Conservation (phyloP, 2,113 vertebrate species). For the Nothoprocta perdicaria region DNA sequence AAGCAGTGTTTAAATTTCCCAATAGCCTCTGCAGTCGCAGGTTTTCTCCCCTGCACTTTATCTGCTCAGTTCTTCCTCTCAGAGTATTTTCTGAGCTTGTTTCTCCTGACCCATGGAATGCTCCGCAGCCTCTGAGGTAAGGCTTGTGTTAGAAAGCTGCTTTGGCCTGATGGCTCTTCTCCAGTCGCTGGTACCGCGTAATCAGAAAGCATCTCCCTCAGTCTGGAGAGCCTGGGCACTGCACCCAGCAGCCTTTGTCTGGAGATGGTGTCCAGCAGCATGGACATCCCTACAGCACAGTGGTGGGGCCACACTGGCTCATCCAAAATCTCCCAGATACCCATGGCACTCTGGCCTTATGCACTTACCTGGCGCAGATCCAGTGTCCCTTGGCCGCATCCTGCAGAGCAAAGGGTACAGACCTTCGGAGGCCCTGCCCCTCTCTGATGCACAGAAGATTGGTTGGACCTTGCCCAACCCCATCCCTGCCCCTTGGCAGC, state of each 20-base stretch:
- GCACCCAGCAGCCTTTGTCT: background rate
- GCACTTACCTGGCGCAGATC: background rate
- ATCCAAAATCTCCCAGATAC: background rate
- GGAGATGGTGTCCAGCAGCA: rapidly evolving
- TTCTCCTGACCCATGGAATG: background rate
- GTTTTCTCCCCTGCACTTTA: background rate
- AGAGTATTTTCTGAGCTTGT: background rate
- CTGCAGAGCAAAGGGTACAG: background rate
- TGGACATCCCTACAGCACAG: background rate
- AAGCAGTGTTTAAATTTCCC: background rate
- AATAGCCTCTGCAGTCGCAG: background rate
- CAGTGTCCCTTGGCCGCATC: rapidly evolving
- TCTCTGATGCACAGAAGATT: rapidly evolving
- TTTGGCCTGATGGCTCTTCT: background rate
- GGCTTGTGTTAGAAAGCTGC: background rate
- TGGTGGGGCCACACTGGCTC: background rate
- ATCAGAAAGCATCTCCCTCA: background rate
- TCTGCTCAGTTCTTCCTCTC: background rate
- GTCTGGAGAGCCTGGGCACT: background rate
- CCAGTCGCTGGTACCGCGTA: background rate
- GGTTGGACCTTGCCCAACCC: background rate
- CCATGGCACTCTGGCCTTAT: background rate
- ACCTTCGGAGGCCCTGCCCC: background rate
- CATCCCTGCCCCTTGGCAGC: background rate
- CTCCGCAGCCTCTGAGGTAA: background rate